These are phyloP conservation scores for Nyctereutes procyonoides DNA, from an alignment of 2,113 vertebrate genomes.

Conservation along the genomic window DNA sequence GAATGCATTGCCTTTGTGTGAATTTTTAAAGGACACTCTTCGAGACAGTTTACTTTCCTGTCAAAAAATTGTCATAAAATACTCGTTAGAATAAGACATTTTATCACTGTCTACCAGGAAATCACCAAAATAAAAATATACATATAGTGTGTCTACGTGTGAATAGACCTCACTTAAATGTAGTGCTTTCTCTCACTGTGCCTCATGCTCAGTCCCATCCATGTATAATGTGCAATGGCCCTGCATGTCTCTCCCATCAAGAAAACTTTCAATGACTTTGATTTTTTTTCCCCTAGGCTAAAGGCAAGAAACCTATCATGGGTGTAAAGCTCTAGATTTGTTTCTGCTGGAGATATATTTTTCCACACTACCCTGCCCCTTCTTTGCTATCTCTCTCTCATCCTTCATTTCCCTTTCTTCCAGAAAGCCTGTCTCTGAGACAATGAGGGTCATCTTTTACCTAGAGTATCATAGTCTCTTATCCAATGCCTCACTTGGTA, in stretches of 20 bases:
- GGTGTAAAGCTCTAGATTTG: not conserved
- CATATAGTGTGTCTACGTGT: accelerated
- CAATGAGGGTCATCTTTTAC: not conserved
- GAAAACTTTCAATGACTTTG: not conserved
- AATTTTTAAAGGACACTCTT: not conserved
- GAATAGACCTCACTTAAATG: not conserved
- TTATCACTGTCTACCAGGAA: not conserved
- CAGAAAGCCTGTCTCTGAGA: not conserved
- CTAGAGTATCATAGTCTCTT: not conserved
- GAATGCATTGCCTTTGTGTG: not conserved
- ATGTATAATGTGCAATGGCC: accelerated
- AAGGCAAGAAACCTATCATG: not conserved
- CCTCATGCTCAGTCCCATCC: accelerated
- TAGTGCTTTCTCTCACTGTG: not conserved
- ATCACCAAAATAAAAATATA: not conserved
- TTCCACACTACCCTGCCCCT: not conserved
- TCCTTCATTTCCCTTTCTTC: not conserved
- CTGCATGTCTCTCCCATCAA: accelerated
- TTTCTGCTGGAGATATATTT: not conserved
- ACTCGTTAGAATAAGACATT: not conserved
- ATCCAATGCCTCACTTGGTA: not conserved
- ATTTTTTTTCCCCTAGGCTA: not conserved
- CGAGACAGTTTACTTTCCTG: not conserved
- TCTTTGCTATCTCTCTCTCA: not conserved
- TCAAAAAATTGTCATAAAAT: not conserved